A percentile compares a stretch with the other conserved stretches of the same genome.
Conservation (phyloP, 2,113 vertebrate species). For the Cromileptes altivelis region DNA sequence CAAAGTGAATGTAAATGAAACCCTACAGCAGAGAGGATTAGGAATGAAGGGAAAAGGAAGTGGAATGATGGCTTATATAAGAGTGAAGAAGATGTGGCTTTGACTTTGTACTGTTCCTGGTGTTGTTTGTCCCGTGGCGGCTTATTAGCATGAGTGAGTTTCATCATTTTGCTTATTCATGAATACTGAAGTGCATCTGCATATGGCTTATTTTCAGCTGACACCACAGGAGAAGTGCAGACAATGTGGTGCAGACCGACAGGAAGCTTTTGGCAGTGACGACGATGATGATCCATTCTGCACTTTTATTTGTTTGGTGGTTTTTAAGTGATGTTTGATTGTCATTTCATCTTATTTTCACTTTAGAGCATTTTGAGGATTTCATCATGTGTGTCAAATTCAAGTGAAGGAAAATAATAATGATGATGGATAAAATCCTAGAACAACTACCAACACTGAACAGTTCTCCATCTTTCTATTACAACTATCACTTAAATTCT, state of each 20-base stretch:
- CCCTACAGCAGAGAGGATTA: constrained; percentile 16
- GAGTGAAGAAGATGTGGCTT: constrained; percentile 12
- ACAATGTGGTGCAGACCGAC: neutral
- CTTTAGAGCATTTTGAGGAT: neutral
- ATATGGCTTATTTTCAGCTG: constrained; percentile 32
- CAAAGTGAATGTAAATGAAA: constrained; percentile 23
- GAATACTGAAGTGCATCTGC: constrained; percentile 41
- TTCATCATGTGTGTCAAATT: neutral
- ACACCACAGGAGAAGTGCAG: constrained; percentile 20
- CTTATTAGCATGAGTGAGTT: constrained; percentile 61
- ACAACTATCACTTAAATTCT: too few species aligned
- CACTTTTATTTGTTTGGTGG: neutral
- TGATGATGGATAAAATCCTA: neutral
- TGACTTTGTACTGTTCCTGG: constrained; percentile 29
- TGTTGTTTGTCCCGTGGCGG: constrained; percentile 54
- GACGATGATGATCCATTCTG: neutral
- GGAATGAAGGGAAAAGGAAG: neutral
- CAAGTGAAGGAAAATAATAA: neutral
- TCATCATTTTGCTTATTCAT: constrained; percentile 66
- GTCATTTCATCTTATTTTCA: neutral
- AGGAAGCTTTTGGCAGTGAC: constrained; percentile 1
- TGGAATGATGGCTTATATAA: constrained; percentile 11
- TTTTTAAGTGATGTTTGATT: neutral
- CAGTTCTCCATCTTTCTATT: neutral
- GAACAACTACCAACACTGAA: neutral